Evolutionary conservation across 2,113 vertebrate species (phyloP), one percentile per base, ranked within the genome.

Genomic region (Oryzias celebensis): DNA sequence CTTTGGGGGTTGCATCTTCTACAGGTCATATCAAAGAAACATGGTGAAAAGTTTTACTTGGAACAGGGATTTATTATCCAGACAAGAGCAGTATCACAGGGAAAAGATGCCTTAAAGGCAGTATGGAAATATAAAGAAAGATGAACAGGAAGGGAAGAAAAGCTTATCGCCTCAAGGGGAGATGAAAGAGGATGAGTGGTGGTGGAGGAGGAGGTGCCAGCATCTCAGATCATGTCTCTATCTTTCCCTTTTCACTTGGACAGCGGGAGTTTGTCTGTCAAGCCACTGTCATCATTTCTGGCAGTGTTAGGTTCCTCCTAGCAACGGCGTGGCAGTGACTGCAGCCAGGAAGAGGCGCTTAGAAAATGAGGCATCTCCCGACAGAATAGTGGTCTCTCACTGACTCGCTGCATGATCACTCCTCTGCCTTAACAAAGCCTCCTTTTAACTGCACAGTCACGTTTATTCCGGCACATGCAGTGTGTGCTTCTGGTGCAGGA

Each of bases 191-290:
- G 66, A 65, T 61, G 65, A 80, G 62, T 20, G 23, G 52, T 23
- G 73, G 75, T 23, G 73, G 75, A 69, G 69, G 65, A 66, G 65
- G 79, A 73, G 41, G 71, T 69, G 78, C 71, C 68, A 70, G 55
- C 10, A 7, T 80, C 80, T 87, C 74, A 85, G 60, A 82, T 79
- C 74, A 62, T 85, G 60, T 73, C 60, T 68, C 51, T 56, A 49
- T 80, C 69, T 68, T 65, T 36, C 43, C 50, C 14, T 78, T 73
- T 77, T 73, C 57, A 78, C 56, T 64, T 48, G 51, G 58, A 68
- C 65, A 59, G 69, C 61, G 49, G 80, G 67, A 63, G 52, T 60
- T 75, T 52, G 79, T 71, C 78, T 66, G 59, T 86, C 81, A 83
- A 56, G 71, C 7, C 63, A 14, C 73, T 72, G 62, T 68, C 68